Conservation (phyloP, 1,140 invertebrate genomes). For the Chrysomallon squamiferum region DNA sequence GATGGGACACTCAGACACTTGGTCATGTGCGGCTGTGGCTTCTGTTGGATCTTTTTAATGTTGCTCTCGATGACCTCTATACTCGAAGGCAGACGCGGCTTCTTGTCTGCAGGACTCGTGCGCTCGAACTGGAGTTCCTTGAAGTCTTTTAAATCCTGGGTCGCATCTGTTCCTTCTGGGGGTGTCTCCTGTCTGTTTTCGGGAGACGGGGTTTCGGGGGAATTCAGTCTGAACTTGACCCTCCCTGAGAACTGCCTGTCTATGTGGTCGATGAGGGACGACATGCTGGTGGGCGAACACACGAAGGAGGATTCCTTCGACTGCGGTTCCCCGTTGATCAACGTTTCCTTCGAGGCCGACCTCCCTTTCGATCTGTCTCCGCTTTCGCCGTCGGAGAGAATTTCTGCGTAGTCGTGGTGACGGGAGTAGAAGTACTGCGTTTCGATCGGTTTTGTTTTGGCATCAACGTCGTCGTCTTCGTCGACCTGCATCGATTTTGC, state of each 20-base stretch:
- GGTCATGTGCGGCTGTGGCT: constrained; percentile 27
- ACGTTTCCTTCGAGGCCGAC: neutral
- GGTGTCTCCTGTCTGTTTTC: neutral
- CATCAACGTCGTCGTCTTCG: neutral
- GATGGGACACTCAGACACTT: constrained; percentile 58
- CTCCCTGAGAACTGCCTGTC: constrained; percentile 12
- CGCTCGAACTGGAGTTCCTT: neutral
- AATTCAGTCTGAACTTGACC: constrained; percentile 3
- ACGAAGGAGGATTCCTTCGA: constrained; percentile 12
- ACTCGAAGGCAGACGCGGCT: neutral
- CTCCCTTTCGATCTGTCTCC: neutral
- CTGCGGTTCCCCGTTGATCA: neutral
- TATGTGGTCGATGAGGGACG: constrained; percentile 23
- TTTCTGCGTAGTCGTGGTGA: constrained; percentile 55
- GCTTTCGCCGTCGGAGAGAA: constrained; percentile 39
- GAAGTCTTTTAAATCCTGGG: too few species aligned
- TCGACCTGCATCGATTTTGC: constrained; percentile 29
- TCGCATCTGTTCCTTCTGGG: neutral
- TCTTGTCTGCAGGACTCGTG: neutral
- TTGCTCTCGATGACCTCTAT: neutral
- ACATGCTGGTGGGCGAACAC: constrained; percentile 27
- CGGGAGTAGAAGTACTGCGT: constrained; percentile 37
- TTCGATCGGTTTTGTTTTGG: constrained; percentile 11
- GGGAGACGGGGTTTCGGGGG: neutral
- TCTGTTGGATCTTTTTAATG: neutral